These are phyloP conservation scores for Ptilodon capucinus DNA, from an alignment of 2,888 invertebrate species.

Conservation along the genomic window DNA sequence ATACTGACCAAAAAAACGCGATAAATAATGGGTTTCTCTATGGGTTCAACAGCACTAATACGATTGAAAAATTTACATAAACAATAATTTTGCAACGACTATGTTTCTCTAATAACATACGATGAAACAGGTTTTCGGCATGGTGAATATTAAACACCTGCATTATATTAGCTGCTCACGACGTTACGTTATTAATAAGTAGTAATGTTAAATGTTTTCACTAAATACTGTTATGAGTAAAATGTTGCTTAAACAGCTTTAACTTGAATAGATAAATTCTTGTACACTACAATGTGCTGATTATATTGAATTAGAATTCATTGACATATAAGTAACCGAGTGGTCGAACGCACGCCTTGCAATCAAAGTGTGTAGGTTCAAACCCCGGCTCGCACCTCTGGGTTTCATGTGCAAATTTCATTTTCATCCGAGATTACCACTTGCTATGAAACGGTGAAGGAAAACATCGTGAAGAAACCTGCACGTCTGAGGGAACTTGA, in stretches of 20 bases:
- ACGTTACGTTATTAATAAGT: not conserved
- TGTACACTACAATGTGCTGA: no score
- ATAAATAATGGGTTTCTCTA: constrained; percentile 50
- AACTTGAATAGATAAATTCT: not conserved
- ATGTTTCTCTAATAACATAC: constrained; percentile 34
- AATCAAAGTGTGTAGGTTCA: no score
- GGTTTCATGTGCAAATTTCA: no score
- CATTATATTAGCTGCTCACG: constrained; percentile 9
- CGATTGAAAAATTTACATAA: constrained; percentile 50
- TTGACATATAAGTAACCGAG: no score
- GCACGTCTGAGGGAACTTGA: no score
- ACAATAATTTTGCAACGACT: constrained; percentile 43
- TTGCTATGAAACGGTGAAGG: no score
- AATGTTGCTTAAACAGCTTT: no score
- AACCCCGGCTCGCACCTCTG: no score
- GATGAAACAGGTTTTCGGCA: constrained; percentile 32
- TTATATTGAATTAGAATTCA: no score
- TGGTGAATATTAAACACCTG: constrained; percentile 4
- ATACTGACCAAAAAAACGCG: constrained; percentile 31
- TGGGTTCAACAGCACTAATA: constrained; percentile 38
- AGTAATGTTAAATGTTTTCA: not conserved
- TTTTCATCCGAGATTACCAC: no score
- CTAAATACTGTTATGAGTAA: not conserved
- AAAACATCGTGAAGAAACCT: no score
- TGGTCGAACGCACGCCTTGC: no score